Base-by-base conservation (phyloP, 2,888 invertebrate genomes). In the Pseudanteris insignis region DNA sequence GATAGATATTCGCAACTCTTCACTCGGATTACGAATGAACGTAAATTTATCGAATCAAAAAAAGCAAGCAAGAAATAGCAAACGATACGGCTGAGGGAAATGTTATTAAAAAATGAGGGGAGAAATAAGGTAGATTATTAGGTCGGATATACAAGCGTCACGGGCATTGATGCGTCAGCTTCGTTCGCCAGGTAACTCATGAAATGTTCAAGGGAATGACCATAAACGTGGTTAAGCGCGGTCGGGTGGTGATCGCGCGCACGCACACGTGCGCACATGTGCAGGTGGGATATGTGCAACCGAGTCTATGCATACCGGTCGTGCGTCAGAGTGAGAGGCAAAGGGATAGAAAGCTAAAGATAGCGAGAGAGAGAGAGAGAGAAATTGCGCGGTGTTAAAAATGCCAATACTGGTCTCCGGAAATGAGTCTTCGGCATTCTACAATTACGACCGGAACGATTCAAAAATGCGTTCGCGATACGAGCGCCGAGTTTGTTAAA, bases 161-260 rank as follows among this genome's bases (percentile, higher is more conserved):
- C 24, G 14, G 51, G 46, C 48, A 48, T 48, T 33, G 43, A 30
- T 50, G 54, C 54, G 54, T 44, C 54, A 55, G 46, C 50, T 54
- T 41, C 44, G 37, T 53, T 61, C 44, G 44, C 50, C 61, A 18
- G 44, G 32, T 50, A 54, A 60, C 48, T 54, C 51, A 38, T 38
- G 50, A 61, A 61, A 55, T 38, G 43, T 48, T 55, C 51, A 55
- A 60, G 50, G 50, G 54, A 61, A 55, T 48, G 50, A 43, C 44
- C 54, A 47, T 61, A 54, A 54, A 60, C 38, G 61, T 55, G 44
- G 53, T 37, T 41, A 36, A 60, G 53, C 47, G 37, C 25, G 51
- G 43, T 29, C 24, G 37, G 24, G 34, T 36, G 28, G 26, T 15
- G 44, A 51, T 37, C 21, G 10, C 51, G 10, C 10, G 28, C 24